Conservation (phyloP, 2,113 vertebrate genomes). For the Microtus pennsylvanicus region DNA sequence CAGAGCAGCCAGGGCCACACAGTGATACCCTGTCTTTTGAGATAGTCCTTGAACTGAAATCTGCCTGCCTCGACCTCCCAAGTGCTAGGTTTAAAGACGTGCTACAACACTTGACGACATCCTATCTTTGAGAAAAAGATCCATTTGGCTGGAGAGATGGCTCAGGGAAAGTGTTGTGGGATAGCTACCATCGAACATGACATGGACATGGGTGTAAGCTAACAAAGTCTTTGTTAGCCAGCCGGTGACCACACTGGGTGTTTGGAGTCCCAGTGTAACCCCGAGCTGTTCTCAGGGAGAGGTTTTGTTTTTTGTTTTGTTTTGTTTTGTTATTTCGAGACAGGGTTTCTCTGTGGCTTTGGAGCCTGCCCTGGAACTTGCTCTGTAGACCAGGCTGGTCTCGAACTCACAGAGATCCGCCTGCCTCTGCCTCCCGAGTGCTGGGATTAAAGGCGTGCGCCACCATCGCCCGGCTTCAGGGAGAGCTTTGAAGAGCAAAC, state of each 20-base stretch:
- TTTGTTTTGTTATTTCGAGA: too few species aligned
- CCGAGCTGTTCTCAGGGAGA: too few species aligned
- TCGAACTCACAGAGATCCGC: too few species aligned
- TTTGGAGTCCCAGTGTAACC: neutral
- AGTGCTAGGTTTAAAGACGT: neutral
- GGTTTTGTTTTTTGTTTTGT: too few species aligned
- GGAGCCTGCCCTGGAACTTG: too few species aligned
- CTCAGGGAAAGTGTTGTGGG: neutral
- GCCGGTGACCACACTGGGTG: neutral
- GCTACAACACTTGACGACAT: too few species aligned
- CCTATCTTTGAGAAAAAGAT: neutral
- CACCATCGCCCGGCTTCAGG: too few species aligned
- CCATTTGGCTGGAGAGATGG: neutral
- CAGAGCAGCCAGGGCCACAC: neutral
- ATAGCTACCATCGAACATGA: neutral
- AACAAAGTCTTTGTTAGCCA: neutral
- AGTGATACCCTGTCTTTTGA: neutral
- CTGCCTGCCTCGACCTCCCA: neutral
- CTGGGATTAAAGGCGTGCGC: too few species aligned
- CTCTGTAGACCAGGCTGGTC: too few species aligned
- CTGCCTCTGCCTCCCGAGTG: too few species aligned
- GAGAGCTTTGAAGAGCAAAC: neutral
- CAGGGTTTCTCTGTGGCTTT: too few species aligned
- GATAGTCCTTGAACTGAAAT: neutral
- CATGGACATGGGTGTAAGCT: neutral